These are phyloP conservation scores for Typhlichthys subterraneus DNA, from an alignment of 2,797 vertebrate species.

Conservation along the genomic window DNA sequence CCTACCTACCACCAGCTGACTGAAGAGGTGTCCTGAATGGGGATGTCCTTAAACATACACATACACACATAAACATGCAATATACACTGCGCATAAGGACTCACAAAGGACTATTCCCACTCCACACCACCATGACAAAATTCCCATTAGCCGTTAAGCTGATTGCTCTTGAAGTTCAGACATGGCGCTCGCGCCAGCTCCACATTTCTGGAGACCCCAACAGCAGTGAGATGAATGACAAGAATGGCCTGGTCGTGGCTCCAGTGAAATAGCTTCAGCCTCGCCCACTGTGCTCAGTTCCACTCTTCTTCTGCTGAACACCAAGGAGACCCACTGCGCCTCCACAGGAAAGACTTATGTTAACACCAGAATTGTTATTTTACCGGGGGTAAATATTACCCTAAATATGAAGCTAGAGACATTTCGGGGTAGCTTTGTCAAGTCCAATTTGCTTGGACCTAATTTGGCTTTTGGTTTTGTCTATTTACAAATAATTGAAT, in stretches of 20 bases:
- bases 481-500: constrained; percentile 43
- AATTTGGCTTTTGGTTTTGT: constrained; percentile 23
- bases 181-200: constrained; percentile 68
- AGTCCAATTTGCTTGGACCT: constrained; percentile 44
- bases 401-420: constrained; percentile 43
- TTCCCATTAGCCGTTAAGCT: constrained; percentile 67
- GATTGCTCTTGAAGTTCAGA: constrained; percentile 64
- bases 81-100: constrained; percentile 16
- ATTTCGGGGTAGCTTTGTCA: constrained; percentile 46
- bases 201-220: constrained; percentile 55
- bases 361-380: neutral
- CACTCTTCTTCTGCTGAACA: constrained; percentile 16
- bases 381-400: constrained; percentile 38
- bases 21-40: constrained; percentile 52
- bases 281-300: constrained; percentile 33
- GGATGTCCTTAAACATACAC: constrained; percentile 49
- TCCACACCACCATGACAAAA: constrained; percentile 40
- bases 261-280: constrained; percentile 46
- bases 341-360: constrained; percentile 14
- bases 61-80: constrained; percentile 37
- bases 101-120: constrained; percentile 48
- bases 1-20: constrained; percentile 70
- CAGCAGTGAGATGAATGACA: constrained; percentile 51
- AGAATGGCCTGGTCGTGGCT: constrained; percentile 48
- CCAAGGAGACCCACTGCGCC: constrained; percentile 24